These are phyloP conservation scores for Acanthiza pusilla DNA, from an alignment of 2,797 vertebrate species.

Conservation along the genomic window DNA sequence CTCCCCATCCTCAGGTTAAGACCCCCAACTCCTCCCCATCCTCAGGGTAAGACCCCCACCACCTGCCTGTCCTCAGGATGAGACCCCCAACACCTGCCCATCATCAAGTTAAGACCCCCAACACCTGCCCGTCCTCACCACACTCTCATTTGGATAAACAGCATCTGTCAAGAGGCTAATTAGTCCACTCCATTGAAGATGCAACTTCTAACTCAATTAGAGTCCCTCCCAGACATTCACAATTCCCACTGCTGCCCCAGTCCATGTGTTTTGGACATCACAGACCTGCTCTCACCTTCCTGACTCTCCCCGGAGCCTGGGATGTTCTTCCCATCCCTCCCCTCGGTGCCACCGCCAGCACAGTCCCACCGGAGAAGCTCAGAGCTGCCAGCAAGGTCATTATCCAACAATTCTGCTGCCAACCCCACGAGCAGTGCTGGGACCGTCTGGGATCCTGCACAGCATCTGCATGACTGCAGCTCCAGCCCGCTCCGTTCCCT, in stretches of 20 bases:
- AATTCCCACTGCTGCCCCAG: neutral
- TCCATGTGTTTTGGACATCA: fast-evolving
- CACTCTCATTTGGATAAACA: neutral
- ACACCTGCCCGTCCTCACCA: neutral
- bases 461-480: neutral
- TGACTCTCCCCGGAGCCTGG: fast-evolving
- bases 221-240: neutral
- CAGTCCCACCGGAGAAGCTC: neutral
- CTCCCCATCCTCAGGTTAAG: neutral
- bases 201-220: neutral
- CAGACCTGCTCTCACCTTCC: neutral
- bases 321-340: neutral
- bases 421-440: neutral
- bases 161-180: neutral
- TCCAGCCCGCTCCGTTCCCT: neutral
- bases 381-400: neutral
- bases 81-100: no score
- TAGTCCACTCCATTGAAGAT: conserved; percentile 10
- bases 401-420: neutral
- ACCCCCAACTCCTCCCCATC: neutral
- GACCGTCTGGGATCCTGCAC: neutral
- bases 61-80: neutral
- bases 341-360: fast-evolving
- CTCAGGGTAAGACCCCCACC: neutral
- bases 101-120: neutral